Evolutionary conservation across 2,797 vertebrate species (phyloP).

Genomic region (Pterois miles): DNA sequence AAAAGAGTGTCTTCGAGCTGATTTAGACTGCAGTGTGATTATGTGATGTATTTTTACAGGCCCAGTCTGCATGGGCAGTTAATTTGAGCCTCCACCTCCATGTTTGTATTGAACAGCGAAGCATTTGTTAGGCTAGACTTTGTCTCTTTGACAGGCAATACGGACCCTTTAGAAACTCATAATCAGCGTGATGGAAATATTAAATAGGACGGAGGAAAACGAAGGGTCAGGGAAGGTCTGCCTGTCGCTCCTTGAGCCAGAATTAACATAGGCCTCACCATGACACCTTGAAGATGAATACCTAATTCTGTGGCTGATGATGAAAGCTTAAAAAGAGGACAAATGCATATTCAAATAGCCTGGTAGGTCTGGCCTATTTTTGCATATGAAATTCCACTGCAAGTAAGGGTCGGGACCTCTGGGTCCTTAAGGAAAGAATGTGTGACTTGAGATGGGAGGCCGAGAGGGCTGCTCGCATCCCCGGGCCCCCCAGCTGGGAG

Average conservation of each 20-base stretch:
- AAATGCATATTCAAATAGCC: conserved; percentile 45
- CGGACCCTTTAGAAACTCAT: conserved; percentile 20
- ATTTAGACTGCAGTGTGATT: conserved; percentile 23
- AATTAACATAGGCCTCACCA: conserved; percentile 13
- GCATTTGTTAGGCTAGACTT: not conserved
- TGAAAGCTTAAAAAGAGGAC: conserved; percentile 10
- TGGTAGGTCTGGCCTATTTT: conserved; percentile 63
- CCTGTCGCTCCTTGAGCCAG: not conserved
- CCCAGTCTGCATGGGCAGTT: not conserved
- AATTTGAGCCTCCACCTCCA: not conserved
- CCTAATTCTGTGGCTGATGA: conserved; percentile 27
- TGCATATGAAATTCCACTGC: conserved; percentile 72
- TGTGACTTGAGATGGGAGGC: conserved; percentile 69
- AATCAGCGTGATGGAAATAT: conserved; percentile 25
- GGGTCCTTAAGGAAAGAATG: conserved; percentile 76
- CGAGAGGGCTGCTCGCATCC: conserved; percentile 57
- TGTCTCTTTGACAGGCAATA: conserved; percentile 9
- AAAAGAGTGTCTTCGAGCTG: not conserved
- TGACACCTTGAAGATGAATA: conserved; percentile 33
- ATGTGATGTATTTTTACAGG: conserved; percentile 22
- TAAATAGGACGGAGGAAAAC: not conserved
- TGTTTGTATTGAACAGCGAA: conserved; percentile 8
- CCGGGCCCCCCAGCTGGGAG: conserved; percentile 66
- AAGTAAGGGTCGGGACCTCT: conserved; percentile 67
- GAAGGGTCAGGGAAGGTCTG: not conserved